Conservation (phyloP, 2,888 invertebrate species). For the Junonia oenone region DNA sequence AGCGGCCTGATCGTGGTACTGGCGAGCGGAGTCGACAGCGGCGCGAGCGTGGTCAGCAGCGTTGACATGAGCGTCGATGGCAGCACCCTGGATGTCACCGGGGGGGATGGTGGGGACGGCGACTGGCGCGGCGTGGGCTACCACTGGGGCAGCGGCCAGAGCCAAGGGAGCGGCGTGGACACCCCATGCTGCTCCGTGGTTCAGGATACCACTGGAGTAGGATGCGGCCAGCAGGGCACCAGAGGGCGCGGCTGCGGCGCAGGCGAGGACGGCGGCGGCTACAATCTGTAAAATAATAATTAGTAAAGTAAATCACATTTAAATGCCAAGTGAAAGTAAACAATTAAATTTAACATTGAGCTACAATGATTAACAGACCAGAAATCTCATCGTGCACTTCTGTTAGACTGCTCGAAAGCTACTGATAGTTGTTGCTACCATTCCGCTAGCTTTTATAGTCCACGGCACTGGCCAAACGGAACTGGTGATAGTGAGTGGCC, state of each 20-base stretch:
- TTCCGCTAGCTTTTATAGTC: constrained; percentile 57
- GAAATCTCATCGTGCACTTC: constrained; percentile 78
- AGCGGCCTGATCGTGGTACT: constrained; percentile 67
- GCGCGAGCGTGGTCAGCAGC: constrained; percentile 70
- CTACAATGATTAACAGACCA: constrained; percentile 50
- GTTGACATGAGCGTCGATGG: constrained; percentile 69
- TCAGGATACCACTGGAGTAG: too few relatives aligned
- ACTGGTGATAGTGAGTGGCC: constrained; percentile 62
- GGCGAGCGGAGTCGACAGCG: constrained; percentile 62
- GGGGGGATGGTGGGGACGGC: constrained; percentile 66
- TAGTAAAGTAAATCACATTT: too few relatives aligned
- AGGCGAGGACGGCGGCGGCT: constrained; percentile 72
- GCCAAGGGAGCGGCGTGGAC: constrained; percentile 43
- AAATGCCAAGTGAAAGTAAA: not conserved
- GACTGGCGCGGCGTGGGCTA: constrained; percentile 45
- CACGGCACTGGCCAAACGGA: constrained; percentile 47
- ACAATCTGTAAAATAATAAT: constrained; percentile 75
- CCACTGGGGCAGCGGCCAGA: constrained; percentile 41
- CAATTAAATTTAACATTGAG: not conserved
- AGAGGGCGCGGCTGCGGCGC: constrained; percentile 67
- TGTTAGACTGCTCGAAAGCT: constrained; percentile 77
- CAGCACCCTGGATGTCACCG: constrained; percentile 65
- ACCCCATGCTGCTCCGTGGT: constrained; percentile 42
- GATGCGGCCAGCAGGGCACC: constrained; percentile 62
- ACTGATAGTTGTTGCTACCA: constrained; percentile 67